Conservation (phyloP, 1,140 invertebrate species). For the Brachionus calyciflorus region DNA sequence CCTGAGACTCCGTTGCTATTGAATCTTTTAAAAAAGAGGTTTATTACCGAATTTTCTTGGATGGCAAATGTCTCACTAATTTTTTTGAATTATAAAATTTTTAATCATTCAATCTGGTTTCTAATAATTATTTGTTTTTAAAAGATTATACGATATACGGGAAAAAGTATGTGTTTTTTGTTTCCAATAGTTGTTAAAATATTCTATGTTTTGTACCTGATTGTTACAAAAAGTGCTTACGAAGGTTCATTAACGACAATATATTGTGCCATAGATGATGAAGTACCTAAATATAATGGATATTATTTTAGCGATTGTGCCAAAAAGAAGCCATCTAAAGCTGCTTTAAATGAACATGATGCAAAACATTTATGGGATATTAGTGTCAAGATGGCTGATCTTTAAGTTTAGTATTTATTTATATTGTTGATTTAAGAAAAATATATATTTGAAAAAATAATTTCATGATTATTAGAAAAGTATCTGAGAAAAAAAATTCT, state of each 20-base stretch:
- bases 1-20: too few species aligned
- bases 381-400: not conserved
- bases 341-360: not conserved
- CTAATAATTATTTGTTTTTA: not conserved
- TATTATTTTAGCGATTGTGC: conserved; percentile 49
- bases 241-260: conserved; percentile 62
- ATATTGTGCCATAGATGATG: conserved; percentile 65
- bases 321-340: not conserved
- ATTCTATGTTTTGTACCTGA: conserved; percentile 50
- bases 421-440: not conserved
- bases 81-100: too few species aligned
- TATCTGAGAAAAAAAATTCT: not conserved
- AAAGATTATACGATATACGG: conserved; percentile 50
- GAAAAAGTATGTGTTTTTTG: conserved; percentile 10
- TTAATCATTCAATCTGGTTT: too few species aligned
- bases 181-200: conserved; percentile 6
- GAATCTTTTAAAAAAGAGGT: too few species aligned
- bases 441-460: not conserved
- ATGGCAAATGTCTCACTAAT: too few species aligned
- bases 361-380: conserved; percentile 16
- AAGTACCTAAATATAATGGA: conserved; percentile 70
- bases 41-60: too few species aligned
- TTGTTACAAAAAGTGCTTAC: conserved; percentile 55
- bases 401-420: not conserved
- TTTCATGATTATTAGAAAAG: conserved; percentile 2